Evolutionary conservation across 2,888 invertebrate species (phyloP), one percentile per base, ranked within the genome.

Genomic region (Seira sanloemensis): DNA sequence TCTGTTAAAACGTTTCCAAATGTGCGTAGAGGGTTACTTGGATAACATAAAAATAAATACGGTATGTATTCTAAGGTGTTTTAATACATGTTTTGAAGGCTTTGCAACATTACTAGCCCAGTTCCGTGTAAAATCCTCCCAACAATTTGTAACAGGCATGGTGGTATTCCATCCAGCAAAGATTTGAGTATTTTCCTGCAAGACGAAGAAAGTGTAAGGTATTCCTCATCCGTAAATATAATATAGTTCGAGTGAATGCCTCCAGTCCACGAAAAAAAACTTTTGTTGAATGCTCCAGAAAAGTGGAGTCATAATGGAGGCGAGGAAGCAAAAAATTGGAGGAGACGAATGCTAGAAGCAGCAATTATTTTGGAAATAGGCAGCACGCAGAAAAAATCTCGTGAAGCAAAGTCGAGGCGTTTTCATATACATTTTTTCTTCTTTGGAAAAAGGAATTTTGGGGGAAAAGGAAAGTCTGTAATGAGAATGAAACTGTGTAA

Each of bases 341-440:
- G 67, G 74, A 72, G 78, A 50, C 50, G 50, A 50, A 50, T 50
- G 50, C 50, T 50, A 50, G n/a, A 50, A 78, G 72, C 65, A 80
- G 73, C 79, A 80, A 80, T 80, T 80, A 80, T 80, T 73, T 74
- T 74, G 74, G 79, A 80, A 80, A 68, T 67, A 67, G 72, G 65
- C 62, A 71, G 24, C 5, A 66, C n/a, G 50, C 50, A 66, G 25
- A 25, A 66, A 37, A 69, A 21, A 37, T 19, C 2, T 16, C 2
- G 18, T 9, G 18, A 69, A 23, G 19, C 26, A 37, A 69, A 23
- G 50, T 4, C 27, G 23, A 27, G 18, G 16, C 25, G 26, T 50
- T 50, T 50, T 12, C 50, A 2, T 50, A n/a, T n/a, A n/a, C 50
- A 50, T 50, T 18, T 50, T 50, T 16, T 50, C n/a, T 50, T 50